phyloP scores from a whole-genome alignment of 1,140 invertebrate genomes.

The Dreissena rostriformis region DNA sequence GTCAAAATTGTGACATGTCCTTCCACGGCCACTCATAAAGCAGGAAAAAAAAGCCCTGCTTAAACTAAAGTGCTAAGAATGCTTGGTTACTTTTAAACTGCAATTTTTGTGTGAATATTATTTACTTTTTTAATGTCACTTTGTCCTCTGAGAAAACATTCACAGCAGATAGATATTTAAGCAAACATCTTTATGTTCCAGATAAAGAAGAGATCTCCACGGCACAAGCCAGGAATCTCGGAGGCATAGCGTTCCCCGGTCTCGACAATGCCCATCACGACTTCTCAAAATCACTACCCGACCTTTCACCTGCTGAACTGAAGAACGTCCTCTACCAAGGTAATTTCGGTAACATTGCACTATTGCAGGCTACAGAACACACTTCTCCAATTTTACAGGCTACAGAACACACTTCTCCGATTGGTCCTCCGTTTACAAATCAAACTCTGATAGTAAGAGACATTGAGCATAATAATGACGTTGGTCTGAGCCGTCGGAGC shows the following conservation, averaged over 20 bases:
- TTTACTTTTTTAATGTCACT: too few species aligned
- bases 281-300: conserved; percentile 34
- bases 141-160: too few species aligned
- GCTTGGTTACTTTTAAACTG: too few species aligned
- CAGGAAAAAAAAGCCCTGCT: too few species aligned
- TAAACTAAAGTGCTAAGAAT: too few species aligned
- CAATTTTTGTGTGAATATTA: too few species aligned
- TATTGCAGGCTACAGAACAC: background rate
- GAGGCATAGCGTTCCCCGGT: conserved; percentile 45
- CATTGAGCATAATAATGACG: background rate
- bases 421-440: background rate
- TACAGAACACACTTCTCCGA: too few species aligned
- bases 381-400: background rate
- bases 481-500: conserved; percentile 12
- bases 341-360: conserved; percentile 39
- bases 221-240: background rate
- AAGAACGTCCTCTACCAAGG: conserved; percentile 52
- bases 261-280: conserved; percentile 51
- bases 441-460: background rate
- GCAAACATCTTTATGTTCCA: background rate
- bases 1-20: too few species aligned
- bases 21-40: too few species aligned
- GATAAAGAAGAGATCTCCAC: conserved; percentile 12
- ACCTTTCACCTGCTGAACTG: conserved; percentile 32
- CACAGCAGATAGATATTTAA: too few species aligned